Evolutionary conservation across 2,888 invertebrate species (phyloP).

Genomic region (Tipula vernalis): DNA sequence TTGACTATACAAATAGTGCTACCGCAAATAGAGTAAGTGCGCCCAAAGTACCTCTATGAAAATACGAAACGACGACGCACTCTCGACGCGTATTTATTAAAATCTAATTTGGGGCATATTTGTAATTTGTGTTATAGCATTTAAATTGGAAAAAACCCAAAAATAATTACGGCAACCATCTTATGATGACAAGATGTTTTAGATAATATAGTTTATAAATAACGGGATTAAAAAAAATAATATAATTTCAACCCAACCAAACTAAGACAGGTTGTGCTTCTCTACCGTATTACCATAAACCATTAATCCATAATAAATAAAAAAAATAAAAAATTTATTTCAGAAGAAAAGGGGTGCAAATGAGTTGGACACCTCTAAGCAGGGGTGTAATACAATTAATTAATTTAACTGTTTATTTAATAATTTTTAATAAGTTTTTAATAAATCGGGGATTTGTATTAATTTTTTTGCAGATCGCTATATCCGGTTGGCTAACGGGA

Average conservation of each 20-base stretch:
- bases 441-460: neutral
- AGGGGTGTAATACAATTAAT: neutral
- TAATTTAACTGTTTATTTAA: neutral
- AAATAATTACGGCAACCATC: neutral
- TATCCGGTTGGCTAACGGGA: conserved; percentile 88
- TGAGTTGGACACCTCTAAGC: neutral
- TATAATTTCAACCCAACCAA: neutral
- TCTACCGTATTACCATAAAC: neutral
- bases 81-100: neutral
- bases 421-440: neutral
- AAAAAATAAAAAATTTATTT: conserved; percentile 21
- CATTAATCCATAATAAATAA: neutral
- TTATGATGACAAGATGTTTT: neutral
- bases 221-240: neutral
- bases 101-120: neutral
- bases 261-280: neutral
- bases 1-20: conserved; percentile 72
- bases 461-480: conserved; percentile 54
- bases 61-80: neutral
- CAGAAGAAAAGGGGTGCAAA: conserved; percentile 15
- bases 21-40: conserved; percentile 72
- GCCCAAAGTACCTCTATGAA: neutral
- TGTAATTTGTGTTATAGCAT: neutral
- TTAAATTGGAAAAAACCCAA: neutral
- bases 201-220: neutral